Evolutionary conservation across 1,140 invertebrate species (phyloP), one percentile per base, ranked within the genome.

Genomic region (Drosophila nigrodunni): DNA sequence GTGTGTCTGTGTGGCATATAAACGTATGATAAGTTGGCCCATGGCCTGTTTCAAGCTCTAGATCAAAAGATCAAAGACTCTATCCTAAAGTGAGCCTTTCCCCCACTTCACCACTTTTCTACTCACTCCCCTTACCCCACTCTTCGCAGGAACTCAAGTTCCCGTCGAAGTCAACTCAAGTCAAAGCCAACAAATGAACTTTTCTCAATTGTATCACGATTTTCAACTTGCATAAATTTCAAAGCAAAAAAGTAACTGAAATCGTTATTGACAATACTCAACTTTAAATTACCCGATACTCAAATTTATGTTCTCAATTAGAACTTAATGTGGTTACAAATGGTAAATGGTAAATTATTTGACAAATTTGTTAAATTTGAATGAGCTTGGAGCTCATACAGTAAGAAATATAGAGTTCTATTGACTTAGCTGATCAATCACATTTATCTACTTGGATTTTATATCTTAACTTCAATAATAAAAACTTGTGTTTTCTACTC

Each of bases 221-320:
- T 86, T 86, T 86, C 82, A 86, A 86, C 82, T 86, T 86, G 82
- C 82, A 86, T 86, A 86, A 68, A 86, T 86, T 86, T 86, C 9
- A 49, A 66, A 65, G 25, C 18, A 21, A n/a, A 43, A n/a, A 43
- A 43, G 4, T 13, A 5, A 30, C 4, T 3, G 3, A 30, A 30
- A 30, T 30, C 25, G 25, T 30, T 30, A 30, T 30, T 5, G 3
- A 30, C 25, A 30, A 30, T 30, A 6, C 3, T 5, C 25, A 30
- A 30, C 25, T 5, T 5, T 30, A 30, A 30, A 30, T 30, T 30
- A 30, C 25, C 25, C 25, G 18, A 21, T 21, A 21, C 18, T 21
- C 18, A 15, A 15, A 15, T 15, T 15, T 15, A 15, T 15, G 15
- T 15, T 15, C 1, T 15, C 15, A 21, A 21, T 21, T 1, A 21